Conservation (phyloP, 2,888 invertebrate genomes). For the Phasia obesa region DNA sequence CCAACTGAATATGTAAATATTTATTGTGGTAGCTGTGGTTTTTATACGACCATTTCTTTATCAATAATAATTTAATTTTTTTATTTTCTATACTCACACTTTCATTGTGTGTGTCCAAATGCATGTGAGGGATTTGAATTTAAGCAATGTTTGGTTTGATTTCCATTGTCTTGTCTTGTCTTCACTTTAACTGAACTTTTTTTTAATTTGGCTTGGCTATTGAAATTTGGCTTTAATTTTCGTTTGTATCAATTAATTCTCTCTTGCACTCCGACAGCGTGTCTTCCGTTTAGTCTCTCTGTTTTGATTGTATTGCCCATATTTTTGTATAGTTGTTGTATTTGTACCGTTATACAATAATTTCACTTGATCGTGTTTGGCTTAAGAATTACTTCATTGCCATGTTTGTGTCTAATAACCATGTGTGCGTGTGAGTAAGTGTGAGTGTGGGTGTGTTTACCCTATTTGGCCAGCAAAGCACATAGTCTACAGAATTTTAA, state of each 20-base stretch:
- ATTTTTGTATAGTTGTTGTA: slow-evolving; percentile 37
- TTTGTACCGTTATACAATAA: slow-evolving; percentile 67
- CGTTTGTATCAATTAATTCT: slow-evolving; percentile 32
- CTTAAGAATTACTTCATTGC: slow-evolving; percentile 67
- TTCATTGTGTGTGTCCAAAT: slow-evolving; percentile 15
- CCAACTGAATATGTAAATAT: slow-evolving; percentile 81
- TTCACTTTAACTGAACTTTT: slow-evolving; percentile 51
- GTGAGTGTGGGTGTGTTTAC: neutral
- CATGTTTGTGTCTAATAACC: slow-evolving; percentile 6
- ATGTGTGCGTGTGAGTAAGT: neutral
- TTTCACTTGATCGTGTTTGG: slow-evolving; percentile 69
- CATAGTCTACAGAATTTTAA: slow-evolving; percentile 56
- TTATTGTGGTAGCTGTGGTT: slow-evolving; percentile 78
- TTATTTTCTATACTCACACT: slow-evolving; percentile 35
- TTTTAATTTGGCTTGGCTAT: slow-evolving; percentile 46
- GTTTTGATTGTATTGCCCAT: slow-evolving; percentile 26
- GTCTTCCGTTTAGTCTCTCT: slow-evolving; percentile 42
- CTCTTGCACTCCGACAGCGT: slow-evolving; percentile 29
- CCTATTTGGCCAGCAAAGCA: neutral
- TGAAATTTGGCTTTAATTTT: slow-evolving; percentile 61
- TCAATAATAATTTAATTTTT: slow-evolving; percentile 75
- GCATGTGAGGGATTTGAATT: slow-evolving; percentile 34
- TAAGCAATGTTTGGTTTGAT: slow-evolving; percentile 46
- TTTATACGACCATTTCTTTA: slow-evolving; percentile 81
- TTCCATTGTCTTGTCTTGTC: slow-evolving; percentile 41